Evolutionary conservation across 2,113 vertebrate genomes (phyloP), one percentile per base, ranked within the genome.

Genomic region (Corvus hawaiiensis): DNA sequence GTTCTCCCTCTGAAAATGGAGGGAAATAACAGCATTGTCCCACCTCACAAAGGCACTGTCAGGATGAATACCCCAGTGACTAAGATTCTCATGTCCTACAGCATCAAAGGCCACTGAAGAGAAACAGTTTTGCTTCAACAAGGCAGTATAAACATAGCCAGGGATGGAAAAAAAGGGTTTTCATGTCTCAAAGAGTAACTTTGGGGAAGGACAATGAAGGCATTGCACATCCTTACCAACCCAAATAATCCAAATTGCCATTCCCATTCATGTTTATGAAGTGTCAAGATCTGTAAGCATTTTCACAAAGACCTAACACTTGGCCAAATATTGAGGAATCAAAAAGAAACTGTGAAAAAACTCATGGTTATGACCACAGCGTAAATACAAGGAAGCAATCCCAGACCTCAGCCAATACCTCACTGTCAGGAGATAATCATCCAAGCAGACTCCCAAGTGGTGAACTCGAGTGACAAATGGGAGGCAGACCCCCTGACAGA

Each of bases 401-500:
- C 87, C 75, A 84, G 43, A 64, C 88, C 86, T 90, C 73, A 84
- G 33, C 58, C 58, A 56, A 67, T 92, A 69, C 44, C 92, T 95
- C 69, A 63, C 84, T 87, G 82, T 92, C 92, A 91, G 66, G 82
- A 82, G 64, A 86, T 74, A 81, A 90, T 75, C 87, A 91, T 83
- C 85, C 84, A 82, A 91, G 41, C 68, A 90, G 82, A 73, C 20
- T 93, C 84, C 61, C 78, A 88, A 41, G 82, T 66, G 49, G 90
- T 76, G 82, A 94, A 67, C 51, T 66, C 39, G 0, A 3, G 87
- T 82, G 81, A 94, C 46, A 5, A 96, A 95, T 88, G 64, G 41
- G 81, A 84, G 52, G 69, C 83, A 88, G 64, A 55, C 39, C 55
- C 51, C 67, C 68, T 81, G 61, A 72, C 1, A 33, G 87, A 69